Conservation (phyloP, 1,140 invertebrate genomes). For the Microvelia longipes region DNA sequence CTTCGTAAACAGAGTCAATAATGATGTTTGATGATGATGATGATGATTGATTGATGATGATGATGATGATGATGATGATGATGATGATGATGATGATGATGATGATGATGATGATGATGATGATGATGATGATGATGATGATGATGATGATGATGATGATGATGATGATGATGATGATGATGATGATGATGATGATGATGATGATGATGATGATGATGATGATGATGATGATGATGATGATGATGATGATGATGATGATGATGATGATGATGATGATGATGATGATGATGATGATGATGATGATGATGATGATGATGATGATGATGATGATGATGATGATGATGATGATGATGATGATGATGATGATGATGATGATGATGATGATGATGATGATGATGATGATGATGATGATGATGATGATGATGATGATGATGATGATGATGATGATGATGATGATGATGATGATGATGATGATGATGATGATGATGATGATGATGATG, state of each 20-base stretch:
- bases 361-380: not conserved
- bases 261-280: not conserved
- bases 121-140: slow-evolving; percentile 22
- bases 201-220: slow-evolving; percentile 15
- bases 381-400: not conserved
- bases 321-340: not conserved
- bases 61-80: too few species aligned
- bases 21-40: too few species aligned
- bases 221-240: slow-evolving; percentile 12
- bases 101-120: slow-evolving; percentile 23
- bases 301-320: not conserved
- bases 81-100: slow-evolving; percentile 20
- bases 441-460: not conserved
- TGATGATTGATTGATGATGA: too few species aligned
- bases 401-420: not conserved
- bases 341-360: not conserved
- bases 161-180: slow-evolving; percentile 21
- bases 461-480: not conserved
- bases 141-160: slow-evolving; percentile 22
- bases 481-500: not conserved
- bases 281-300: not conserved
- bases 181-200: slow-evolving; percentile 18
- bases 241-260: not conserved
- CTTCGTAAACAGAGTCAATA: too few species aligned
- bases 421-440: not conserved